Evolutionary conservation across 2,113 vertebrate species (phyloP).

Genomic region (Salvelinus sp.): DNA sequence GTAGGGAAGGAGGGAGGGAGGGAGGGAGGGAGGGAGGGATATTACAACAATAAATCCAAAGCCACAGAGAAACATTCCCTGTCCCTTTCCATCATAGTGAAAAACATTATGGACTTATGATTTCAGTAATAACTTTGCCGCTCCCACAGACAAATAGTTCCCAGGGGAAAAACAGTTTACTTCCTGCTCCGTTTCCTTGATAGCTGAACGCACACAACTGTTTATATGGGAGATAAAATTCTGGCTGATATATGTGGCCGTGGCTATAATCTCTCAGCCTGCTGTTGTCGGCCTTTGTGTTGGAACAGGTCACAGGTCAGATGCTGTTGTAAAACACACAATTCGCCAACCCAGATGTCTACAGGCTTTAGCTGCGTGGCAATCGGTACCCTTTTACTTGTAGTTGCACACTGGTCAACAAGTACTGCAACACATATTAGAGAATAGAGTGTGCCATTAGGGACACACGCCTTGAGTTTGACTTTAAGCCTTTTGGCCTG

Average conservation of each 20-base stretch:
- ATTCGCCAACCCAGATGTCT: constrained; percentile 37
- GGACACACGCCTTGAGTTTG: not conserved
- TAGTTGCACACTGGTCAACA: no score
- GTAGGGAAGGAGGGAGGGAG: no score
- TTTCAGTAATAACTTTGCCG: not conserved
- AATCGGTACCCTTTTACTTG: no score
- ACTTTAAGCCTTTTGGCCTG: not conserved
- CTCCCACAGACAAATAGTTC: not conserved
- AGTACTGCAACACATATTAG: no score
- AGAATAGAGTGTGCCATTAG: no score
- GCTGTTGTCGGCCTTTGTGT: constrained; percentile 55
- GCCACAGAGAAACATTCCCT: not conserved
- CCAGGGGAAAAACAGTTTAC: constrained; percentile 39
- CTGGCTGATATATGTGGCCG: constrained; percentile 39
- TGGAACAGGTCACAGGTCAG: constrained; percentile 47
- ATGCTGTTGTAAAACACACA: constrained; percentile 43
- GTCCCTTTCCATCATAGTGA: not conserved
- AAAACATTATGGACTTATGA: no score
- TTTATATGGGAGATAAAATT: constrained; percentile 42
- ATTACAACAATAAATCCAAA: not conserved
- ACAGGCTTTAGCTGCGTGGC: no score
- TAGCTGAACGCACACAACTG: constrained; percentile 27
- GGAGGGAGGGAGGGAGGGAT: not conserved
- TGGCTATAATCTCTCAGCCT: constrained; percentile 34
- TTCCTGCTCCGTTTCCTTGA: constrained; percentile 34